Evolutionary conservation across 2,888 invertebrate genomes (phyloP).

Genomic region (Drosophila niveifrons): DNA sequence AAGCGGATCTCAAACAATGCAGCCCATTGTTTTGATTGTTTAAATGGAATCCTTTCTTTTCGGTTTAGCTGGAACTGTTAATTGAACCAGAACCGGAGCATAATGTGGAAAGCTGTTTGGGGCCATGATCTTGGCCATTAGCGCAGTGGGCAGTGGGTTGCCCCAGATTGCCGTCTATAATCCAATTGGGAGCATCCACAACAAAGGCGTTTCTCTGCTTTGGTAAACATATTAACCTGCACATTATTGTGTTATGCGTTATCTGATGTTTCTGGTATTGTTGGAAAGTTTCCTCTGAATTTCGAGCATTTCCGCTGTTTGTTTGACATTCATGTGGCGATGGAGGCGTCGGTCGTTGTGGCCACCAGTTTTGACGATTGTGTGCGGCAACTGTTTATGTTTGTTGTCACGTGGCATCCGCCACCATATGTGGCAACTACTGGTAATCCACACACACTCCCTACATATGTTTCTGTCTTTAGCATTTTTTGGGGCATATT

Average conservation of each 20-base stretch:
- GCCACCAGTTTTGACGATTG: conserved; percentile 49
- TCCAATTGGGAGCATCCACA: conserved; percentile 21
- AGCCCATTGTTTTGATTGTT: conserved; percentile 61
- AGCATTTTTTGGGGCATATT: conserved; percentile 12
- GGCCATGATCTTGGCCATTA: conserved; percentile 66
- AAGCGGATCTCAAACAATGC: conserved; percentile 58
- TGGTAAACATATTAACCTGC: conserved; percentile 7
- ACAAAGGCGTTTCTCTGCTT: conserved; percentile 18
- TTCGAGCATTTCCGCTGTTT: conserved; percentile 62
- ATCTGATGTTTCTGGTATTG: conserved; percentile 36
- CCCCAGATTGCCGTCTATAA: conserved; percentile 30
- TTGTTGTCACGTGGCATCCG: conserved; percentile 76
- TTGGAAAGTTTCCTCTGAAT: conserved; percentile 52
- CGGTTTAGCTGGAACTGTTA: conserved; percentile 43
- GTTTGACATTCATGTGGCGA: conserved; percentile 63
- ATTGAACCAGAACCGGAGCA: conserved; percentile 36
- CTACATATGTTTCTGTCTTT: conserved; percentile 17
- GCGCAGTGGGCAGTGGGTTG: conserved; percentile 27
- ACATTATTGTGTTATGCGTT: conserved; percentile 6
- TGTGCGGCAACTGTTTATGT: conserved; percentile 65
- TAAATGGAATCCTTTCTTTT: conserved; percentile 62
- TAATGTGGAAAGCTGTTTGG: conserved; percentile 16
- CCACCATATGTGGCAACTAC: conserved; percentile 62
- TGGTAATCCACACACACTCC: background rate
- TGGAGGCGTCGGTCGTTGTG: conserved; percentile 27